These are phyloP conservation scores for Sprattus sprattus DNA, from an alignment of 2,113 vertebrate genomes.

Conservation along the genomic window DNA sequence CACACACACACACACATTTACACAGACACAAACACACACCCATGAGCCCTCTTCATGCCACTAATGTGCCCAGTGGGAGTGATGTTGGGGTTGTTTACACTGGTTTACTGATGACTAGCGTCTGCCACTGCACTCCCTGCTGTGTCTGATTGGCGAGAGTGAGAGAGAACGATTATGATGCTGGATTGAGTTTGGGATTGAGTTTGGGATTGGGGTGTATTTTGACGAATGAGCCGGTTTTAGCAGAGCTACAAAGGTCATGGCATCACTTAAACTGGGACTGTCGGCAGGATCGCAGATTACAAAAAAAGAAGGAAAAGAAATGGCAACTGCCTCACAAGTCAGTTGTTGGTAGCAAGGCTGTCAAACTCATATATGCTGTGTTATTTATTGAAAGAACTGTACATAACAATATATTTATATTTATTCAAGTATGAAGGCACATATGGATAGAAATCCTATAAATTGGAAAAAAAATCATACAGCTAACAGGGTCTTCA, in stretches of 20 bases:
- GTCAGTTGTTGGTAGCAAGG: neutral
- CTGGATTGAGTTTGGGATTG: conserved; percentile 2
- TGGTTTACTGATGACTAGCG: neutral
- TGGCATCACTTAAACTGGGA: neutral
- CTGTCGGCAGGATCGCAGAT: neutral
- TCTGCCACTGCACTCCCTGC: neutral
- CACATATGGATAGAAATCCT: too few relatives aligned
- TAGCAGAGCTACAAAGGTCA: neutral
- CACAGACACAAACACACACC: neutral
- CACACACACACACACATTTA: too few relatives aligned
- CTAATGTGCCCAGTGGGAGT: neutral
- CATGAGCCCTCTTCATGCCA: too few relatives aligned
- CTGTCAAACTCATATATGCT: too few relatives aligned
- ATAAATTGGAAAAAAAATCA: too few relatives aligned
- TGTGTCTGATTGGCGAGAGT: neutral
- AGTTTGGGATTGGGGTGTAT: conserved; percentile 3
- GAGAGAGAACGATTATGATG: neutral
- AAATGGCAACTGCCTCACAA: neutral
- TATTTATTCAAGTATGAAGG: too few relatives aligned
- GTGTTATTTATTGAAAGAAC: too few relatives aligned
- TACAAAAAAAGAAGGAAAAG: neutral
- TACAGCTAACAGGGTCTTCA: too few relatives aligned
- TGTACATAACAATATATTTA: too few relatives aligned
- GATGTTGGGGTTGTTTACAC: neutral
- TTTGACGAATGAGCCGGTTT: neutral